A percentile compares a stretch with the other conserved stretches of the same genome.
phyloP scores from a whole-genome alignment of 2,797 vertebrate genomes.

The Momotus momota region DNA sequence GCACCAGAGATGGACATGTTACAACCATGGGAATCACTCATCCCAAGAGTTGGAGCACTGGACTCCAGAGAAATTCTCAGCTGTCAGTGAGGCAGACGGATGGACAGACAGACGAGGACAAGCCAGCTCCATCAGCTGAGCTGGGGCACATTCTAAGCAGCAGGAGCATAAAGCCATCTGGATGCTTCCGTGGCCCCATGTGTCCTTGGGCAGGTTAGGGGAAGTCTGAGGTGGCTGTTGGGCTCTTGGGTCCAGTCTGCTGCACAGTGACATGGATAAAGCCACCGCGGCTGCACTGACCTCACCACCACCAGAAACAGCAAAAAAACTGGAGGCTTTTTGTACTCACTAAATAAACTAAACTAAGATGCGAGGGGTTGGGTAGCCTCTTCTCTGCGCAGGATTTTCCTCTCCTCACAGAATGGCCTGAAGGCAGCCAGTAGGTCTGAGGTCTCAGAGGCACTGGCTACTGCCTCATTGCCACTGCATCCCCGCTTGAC shows the following conservation, averaged over 20 bases:
- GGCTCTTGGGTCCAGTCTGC: neutral
- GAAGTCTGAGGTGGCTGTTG: neutral
- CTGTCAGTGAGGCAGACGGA: neutral
- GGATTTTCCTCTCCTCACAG: neutral
- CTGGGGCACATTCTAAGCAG: neutral
- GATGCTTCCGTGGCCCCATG: accelerated
- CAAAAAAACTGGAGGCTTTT: neutral
- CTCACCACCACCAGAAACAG: neutral
- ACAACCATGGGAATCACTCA: accelerated
- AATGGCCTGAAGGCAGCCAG: neutral
- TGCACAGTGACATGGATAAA: accelerated
- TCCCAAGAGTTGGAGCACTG: accelerated
- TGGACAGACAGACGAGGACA: neutral
- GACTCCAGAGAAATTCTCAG: neutral
- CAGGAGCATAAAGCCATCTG: neutral
- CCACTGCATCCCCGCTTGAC: accelerated
- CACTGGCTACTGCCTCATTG: neutral
- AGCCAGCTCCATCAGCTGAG: neutral
- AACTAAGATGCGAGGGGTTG: neutral
- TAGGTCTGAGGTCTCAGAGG: neutral
- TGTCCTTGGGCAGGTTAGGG: neutral
- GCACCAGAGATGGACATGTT: neutral
- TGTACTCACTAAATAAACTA: neutral
- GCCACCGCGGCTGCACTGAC: neutral
- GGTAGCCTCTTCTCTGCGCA: neutral